Evolutionary conservation across 2,113 vertebrate genomes (phyloP).

Genomic region (Sapajus apella): DNA sequence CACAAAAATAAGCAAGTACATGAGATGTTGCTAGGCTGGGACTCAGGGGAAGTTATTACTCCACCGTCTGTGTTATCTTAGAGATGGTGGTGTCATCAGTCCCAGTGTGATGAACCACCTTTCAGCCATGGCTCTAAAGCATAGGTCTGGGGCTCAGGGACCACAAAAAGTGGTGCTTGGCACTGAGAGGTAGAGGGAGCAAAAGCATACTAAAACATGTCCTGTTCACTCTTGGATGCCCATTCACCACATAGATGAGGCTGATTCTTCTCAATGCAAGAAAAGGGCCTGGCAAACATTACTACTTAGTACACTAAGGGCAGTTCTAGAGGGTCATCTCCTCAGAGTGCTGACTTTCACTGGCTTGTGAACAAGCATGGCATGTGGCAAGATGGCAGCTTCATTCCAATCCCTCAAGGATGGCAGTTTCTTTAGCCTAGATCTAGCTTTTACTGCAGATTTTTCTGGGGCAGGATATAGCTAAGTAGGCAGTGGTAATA

Average conservation of each 20-base stretch:
- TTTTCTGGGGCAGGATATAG: background rate
- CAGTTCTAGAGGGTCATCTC: background rate
- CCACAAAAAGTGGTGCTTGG: background rate
- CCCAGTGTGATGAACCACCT: background rate
- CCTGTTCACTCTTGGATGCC: background rate
- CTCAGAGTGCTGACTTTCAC: background rate
- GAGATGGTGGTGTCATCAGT: background rate
- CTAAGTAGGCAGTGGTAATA: too few species aligned
- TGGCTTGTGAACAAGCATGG: background rate
- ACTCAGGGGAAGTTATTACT: background rate
- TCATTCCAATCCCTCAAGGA: background rate
- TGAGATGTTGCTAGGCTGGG: background rate
- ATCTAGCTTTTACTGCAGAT: background rate
- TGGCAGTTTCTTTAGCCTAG: background rate
- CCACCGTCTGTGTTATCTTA: background rate
- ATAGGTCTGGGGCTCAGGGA: background rate
- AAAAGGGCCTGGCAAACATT: background rate
- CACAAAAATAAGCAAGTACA: constrained; percentile 27
- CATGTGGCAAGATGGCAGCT: background rate
- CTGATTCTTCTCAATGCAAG: background rate
- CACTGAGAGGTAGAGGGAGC: background rate
- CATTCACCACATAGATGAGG: background rate
- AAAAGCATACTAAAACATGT: background rate
- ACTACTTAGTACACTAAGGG: background rate
- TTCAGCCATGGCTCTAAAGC: background rate